These are phyloP conservation scores for Crotalus viridis DNA, from an alignment of 2,113 vertebrate species.

Conservation along the genomic window DNA sequence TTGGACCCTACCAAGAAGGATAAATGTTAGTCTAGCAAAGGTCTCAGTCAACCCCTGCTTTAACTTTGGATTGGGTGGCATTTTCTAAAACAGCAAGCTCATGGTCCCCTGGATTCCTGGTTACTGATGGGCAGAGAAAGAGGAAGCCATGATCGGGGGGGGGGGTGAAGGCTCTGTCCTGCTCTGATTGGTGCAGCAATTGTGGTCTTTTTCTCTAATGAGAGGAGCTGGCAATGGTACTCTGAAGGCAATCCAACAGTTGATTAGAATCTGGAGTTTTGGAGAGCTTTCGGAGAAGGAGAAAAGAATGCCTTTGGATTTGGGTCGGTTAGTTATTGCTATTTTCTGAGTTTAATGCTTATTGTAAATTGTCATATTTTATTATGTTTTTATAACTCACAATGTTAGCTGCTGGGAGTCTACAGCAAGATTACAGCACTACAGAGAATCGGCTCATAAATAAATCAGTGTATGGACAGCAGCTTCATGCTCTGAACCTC, in stretches of 20 bases:
- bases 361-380: not conserved
- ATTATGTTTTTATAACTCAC: not conserved
- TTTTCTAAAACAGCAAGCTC: too few species aligned
- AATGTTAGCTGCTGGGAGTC: not conserved
- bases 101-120: too few species aligned
- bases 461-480: not conserved
- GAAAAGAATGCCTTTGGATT: not conserved
- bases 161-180: too few species aligned
- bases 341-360: not conserved
- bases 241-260: not conserved
- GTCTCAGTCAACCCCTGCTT: too few species aligned
- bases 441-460: not conserved
- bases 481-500: not conserved
- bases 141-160: too few species aligned
- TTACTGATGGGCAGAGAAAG: too few species aligned
- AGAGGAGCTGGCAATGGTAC: not conserved
- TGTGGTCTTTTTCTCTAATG: too few species aligned
- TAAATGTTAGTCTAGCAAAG: too few species aligned
- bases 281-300: not conserved
- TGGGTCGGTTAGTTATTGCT: not conserved
- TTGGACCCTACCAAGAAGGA: too few species aligned
- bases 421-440: not conserved
- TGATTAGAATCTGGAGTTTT: not conserved
- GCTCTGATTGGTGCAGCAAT: too few species aligned
- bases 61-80: too few species aligned